Evolutionary conservation across 64 coral and sea anemone species (phyloP).

Genomic region (Montipora efflorescens): DNA sequence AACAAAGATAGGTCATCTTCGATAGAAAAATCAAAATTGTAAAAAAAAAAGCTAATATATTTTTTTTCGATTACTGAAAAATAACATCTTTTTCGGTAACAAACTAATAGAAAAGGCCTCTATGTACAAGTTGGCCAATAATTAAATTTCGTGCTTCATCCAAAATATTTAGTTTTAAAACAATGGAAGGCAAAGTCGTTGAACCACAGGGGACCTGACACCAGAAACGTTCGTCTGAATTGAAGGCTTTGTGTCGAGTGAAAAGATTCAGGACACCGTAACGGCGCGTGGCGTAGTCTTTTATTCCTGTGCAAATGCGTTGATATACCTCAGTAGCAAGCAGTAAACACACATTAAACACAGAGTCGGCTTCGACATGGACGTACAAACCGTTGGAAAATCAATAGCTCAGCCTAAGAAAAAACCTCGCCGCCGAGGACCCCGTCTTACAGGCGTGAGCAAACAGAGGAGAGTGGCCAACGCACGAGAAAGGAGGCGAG

Average conservation of each 20-base stretch:
- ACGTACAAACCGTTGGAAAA: constrained; percentile 27
- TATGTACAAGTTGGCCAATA: background rate
- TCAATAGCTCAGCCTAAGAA: constrained; percentile 32
- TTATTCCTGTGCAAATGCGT: background rate
- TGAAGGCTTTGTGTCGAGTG: background rate
- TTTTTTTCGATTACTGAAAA: background rate
- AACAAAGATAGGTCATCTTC: background rate
- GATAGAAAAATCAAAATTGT: background rate
- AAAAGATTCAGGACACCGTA: constrained; percentile 15
- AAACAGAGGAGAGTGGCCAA: constrained; percentile 73
- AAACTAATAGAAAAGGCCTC: background rate
- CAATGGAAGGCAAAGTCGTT: background rate
- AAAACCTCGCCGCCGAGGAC: constrained; percentile 62
- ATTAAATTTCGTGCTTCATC: constrained; percentile 21
- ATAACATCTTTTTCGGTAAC: background rate
- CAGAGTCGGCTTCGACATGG: background rate
- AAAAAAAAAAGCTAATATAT: background rate
- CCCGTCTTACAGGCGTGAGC: constrained; percentile 70
- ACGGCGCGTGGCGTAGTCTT: constrained; percentile 14
- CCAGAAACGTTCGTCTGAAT: background rate
- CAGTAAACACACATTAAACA: constrained; percentile 31
- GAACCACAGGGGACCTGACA: constrained; percentile 8
- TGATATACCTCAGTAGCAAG: constrained; percentile 13
- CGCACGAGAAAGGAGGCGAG: constrained; percentile 69
- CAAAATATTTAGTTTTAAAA: background rate